Evolutionary conservation across 1,140 invertebrate genomes (phyloP), one percentile per base, ranked within the genome.

Genomic region (Zaprionus lachaisei): DNA sequence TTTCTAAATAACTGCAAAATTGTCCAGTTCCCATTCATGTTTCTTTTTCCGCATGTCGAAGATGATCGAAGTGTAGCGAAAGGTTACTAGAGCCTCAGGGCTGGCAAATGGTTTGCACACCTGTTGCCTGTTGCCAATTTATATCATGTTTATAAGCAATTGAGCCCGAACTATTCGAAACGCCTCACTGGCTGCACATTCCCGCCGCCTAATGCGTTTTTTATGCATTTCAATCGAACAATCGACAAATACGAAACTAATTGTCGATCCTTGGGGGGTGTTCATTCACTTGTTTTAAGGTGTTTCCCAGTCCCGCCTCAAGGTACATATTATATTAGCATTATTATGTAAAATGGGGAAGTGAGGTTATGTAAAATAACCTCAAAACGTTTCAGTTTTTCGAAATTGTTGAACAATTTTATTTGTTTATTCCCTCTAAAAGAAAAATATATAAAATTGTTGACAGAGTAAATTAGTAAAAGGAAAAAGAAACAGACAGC

Each of bases 201-300:
- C 14, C 24, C 26, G 54, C 47, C 20, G 54, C 47, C 20, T 51
- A 51, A 51, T 51, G 47, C 47, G 22, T 22, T 51, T 51, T 51
- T 51, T 51, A 51, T 51, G 47, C 47, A 51, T 24, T 22, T 12
- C 47, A 51, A 51, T 51, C 20, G 47, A 51, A 51, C 20, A 51
- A 51, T 51, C 47, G 47, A 0, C 11, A 24, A 51, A 51, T 51
- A 20, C 20, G 4, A 20, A 51, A 51, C 11, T 51, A 12, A 51
- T 22, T 51, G 47, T 5, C 47, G 20, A 51, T 51, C 47, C 47
- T 51, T 51, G 47, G 47, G 47, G 20, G 11, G 9, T 24, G 47
- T 51, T 22, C 17, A 14, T 24, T 22, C 47, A 14, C 20, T 24
- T 20, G 14, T 14, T 51, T 6, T 20, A 51, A 51, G 47, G 47